phyloP scores from a whole-genome alignment of 2,888 invertebrate species.

The Scotopteryx bipunctaria region DNA sequence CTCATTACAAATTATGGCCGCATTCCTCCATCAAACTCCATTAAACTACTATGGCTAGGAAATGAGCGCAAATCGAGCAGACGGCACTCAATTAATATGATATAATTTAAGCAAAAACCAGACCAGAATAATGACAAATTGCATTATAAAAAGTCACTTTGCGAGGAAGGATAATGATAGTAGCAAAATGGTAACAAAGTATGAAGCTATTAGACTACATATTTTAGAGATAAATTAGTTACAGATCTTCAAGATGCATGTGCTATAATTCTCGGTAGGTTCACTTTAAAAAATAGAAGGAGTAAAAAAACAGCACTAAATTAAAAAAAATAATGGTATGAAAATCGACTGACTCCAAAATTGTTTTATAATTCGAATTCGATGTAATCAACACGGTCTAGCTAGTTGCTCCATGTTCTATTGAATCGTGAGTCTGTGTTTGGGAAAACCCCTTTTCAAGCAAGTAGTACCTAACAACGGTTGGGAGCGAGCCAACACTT shows the following conservation, averaged over 20 bases:
- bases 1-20: slow-evolving; percentile 82
- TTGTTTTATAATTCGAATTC: no score
- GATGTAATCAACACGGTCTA: no score
- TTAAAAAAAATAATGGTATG: no score
- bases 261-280: no score
- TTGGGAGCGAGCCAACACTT: slow-evolving; percentile 25
- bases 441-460: slow-evolving; percentile 13
- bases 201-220: slow-evolving; percentile 14
- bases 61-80: slow-evolving; percentile 52
- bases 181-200: slow-evolving; percentile 17
- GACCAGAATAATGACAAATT: slow-evolving; percentile 69
- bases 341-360: no score
- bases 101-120: slow-evolving; percentile 68
- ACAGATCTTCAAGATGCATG: not conserved
- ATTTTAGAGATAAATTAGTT: slow-evolving; percentile 14
- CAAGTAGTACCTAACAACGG: no score
- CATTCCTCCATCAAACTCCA: slow-evolving; percentile 71
- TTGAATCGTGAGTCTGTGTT: slow-evolving; percentile 3
- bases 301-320: no score
- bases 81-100: slow-evolving; percentile 63
- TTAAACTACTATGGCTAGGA: slow-evolving; percentile 60
- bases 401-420: not conserved
- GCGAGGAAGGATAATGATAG: slow-evolving; percentile 32
- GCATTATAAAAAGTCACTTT: slow-evolving; percentile 54
- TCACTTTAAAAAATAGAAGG: no score